Conservation (phyloP, 2,888 invertebrate species). For the Tachina fera region DNA sequence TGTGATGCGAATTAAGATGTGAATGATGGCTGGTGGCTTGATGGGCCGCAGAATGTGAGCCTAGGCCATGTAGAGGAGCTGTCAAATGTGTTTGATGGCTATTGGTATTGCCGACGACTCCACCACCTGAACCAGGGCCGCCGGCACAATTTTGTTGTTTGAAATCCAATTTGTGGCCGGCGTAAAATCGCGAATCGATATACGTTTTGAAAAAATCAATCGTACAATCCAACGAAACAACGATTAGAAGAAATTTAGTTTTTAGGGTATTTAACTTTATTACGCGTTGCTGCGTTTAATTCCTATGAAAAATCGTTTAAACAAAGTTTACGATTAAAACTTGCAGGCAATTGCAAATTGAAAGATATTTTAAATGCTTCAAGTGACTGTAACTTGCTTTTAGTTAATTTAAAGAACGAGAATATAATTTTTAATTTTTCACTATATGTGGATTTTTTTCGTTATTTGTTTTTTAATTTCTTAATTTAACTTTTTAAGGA, state of each 20-base stretch:
- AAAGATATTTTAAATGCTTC: too few species aligned
- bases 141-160: slow-evolving; percentile 90
- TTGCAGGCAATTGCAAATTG: too few species aligned
- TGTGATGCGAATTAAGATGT: slow-evolving; percentile 68
- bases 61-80: slow-evolving; percentile 59
- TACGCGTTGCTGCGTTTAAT: background rate
- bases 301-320: background rate
- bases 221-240: slow-evolving; percentile 79
- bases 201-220: slow-evolving; percentile 83
- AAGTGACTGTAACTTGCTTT: too few species aligned
- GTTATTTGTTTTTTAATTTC: too few species aligned
- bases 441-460: too few species aligned
- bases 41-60: slow-evolving; percentile 57
- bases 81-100: slow-evolving; percentile 73
- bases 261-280: background rate
- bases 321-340: background rate
- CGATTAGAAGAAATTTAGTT: slow-evolving; percentile 38
- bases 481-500: too few species aligned
- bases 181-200: slow-evolving; percentile 83
- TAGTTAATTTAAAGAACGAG: too few species aligned
- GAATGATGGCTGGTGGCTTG: slow-evolving; percentile 72
- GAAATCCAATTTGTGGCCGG: slow-evolving; percentile 92
- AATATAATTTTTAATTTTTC: too few species aligned
- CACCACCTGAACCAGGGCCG: slow-evolving; percentile 85
- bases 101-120: slow-evolving; percentile 77